These are phyloP conservation scores for Leptopterna dolabrata DNA, from an alignment of 2,888 invertebrate species.

Conservation along the genomic window DNA sequence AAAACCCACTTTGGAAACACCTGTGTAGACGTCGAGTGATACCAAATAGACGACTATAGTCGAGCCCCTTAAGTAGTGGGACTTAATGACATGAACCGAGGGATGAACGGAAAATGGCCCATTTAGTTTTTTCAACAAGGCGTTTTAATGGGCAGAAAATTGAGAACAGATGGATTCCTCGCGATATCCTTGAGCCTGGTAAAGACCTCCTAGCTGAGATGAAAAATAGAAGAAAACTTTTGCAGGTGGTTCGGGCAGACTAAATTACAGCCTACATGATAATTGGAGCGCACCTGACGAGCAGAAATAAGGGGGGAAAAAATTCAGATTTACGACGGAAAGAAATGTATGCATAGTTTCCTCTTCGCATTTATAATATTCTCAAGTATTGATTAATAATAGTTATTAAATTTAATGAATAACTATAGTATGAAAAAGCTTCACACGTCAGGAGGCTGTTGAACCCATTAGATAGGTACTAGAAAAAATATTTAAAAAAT, in stretches of 20 bases:
- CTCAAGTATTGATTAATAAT: too few relatives aligned
- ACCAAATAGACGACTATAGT: background rate
- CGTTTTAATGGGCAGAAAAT: background rate
- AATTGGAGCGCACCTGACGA: background rate
- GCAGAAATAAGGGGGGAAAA: background rate
- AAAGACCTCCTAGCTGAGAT: background rate
- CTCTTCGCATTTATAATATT: too few relatives aligned
- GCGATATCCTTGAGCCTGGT: background rate
- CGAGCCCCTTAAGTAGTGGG: background rate
- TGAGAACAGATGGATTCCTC: background rate
- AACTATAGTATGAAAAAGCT: too few relatives aligned
- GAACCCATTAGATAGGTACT: too few relatives aligned
- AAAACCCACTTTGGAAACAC: background rate
- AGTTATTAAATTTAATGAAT: too few relatives aligned
- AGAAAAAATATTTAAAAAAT: too few relatives aligned
- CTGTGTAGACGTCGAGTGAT: background rate
- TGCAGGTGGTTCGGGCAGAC: background rate
- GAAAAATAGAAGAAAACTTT: background rate
- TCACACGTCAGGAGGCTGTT: too few relatives aligned
- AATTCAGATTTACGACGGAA: too few relatives aligned
- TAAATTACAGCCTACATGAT: background rate
- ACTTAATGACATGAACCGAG: background rate
- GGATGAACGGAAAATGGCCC: background rate
- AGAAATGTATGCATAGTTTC: too few relatives aligned
- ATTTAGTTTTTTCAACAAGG: background rate